Percentiles rank a stretch among this genome's conserved stretches.
Evolutionary conservation across 1,140 invertebrate genomes (phyloP).

Genomic region (Drosophila neocordata): DNA sequence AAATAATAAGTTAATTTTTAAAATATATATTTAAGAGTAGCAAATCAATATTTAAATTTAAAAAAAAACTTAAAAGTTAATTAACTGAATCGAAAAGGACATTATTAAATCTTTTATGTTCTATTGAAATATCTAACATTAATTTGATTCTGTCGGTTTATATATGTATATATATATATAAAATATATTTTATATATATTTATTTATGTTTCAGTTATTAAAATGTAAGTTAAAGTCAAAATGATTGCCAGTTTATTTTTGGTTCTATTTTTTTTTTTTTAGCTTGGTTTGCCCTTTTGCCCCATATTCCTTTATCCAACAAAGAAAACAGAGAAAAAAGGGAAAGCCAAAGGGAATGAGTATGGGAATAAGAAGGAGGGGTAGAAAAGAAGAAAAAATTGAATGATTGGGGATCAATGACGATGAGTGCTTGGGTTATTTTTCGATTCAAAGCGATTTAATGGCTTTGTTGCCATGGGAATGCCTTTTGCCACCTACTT

Average conservation of each 20-base stretch:
- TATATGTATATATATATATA: too few relatives aligned
- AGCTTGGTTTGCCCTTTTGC: neutral
- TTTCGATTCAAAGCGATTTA: conserved; percentile 48
- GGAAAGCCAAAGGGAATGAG: neutral
- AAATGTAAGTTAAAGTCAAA: neutral
- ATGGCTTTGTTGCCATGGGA: conserved; percentile 71
- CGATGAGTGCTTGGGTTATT: conserved; percentile 6
- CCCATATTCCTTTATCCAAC: neutral
- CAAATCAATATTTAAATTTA: too few relatives aligned
- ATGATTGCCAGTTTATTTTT: too few relatives aligned
- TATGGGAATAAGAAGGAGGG: neutral
- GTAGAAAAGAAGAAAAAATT: neutral
- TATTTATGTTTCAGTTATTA: neutral
- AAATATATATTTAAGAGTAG: too few relatives aligned
- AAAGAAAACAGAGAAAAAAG: neutral
- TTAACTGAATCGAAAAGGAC: too few relatives aligned
- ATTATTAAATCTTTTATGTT: too few relatives aligned
- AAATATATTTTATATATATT: too few relatives aligned
- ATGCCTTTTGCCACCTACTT: conserved; percentile 32
- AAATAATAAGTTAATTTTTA: too few relatives aligned
- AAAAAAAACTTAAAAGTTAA: too few relatives aligned
- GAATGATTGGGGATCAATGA: conserved; percentile 10
- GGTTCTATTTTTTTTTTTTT: neutral
- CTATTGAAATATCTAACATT: too few relatives aligned
- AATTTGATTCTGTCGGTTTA: too few relatives aligned